Percentiles rank a stretch among this genome's conserved stretches.
These are phyloP conservation scores for Synanthedon formicaeformis DNA, from an alignment of 2,888 invertebrate species.

Conservation along the genomic window DNA sequence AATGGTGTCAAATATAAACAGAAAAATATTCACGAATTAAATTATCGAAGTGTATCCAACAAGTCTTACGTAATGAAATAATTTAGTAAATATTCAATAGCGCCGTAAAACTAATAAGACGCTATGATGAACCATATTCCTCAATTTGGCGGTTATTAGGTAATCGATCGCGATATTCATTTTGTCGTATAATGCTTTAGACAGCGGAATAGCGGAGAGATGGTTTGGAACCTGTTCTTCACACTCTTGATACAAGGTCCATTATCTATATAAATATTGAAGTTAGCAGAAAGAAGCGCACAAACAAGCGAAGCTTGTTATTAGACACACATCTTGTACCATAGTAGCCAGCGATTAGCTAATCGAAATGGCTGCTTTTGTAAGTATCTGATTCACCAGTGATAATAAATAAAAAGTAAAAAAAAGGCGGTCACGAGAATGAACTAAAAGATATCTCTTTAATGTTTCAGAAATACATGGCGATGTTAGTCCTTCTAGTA, in stretches of 20 bases:
- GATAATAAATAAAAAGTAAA: background rate
- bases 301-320: conserved; percentile 57
- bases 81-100: background rate
- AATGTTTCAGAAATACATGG: conserved; percentile 48
- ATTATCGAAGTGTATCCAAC: background rate
- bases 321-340: conserved; percentile 40
- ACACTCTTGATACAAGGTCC: conserved; percentile 34
- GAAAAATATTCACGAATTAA: background rate
- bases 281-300: conserved; percentile 34
- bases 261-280: conserved; percentile 58
- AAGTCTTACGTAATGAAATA: conserved; percentile 1
- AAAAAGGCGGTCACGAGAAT: background rate
- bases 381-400: conserved; percentile 31
- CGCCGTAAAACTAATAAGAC: background rate
- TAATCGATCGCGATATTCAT: conserved; percentile 49
- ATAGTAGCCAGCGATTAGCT: conserved; percentile 66
- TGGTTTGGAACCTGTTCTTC: conserved; percentile 38
- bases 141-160: conserved; percentile 32
- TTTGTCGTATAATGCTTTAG: conserved; percentile 41
- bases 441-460: background rate
- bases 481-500: conserved; percentile 53
- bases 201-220: conserved; percentile 46
- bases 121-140: conserved; percentile 20
- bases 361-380: conserved; percentile 61
- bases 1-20: background rate